Evolutionary conservation across 2,888 invertebrate genomes (phyloP).

Genomic region (Chloroclysta siterata): DNA sequence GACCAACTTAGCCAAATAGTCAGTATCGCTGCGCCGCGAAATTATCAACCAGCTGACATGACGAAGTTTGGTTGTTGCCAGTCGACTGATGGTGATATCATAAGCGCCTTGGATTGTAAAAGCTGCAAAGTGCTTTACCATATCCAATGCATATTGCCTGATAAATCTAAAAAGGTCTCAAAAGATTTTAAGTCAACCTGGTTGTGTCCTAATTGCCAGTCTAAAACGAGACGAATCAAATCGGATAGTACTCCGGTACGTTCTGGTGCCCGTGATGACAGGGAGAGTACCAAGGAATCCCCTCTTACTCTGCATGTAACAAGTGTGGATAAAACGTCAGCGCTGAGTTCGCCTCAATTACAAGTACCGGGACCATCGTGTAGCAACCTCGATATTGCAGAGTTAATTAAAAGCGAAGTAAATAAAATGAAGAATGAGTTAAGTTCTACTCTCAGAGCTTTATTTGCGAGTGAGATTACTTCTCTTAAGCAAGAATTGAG

Average conservation of each 20-base stretch:
- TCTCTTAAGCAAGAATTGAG: neutral
- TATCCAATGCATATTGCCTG: too few species aligned
- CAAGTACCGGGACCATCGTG: neutral
- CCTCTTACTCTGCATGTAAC: neutral
- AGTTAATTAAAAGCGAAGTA: neutral
- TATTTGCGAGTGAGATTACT: too few species aligned
- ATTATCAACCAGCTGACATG: constrained; percentile 1
- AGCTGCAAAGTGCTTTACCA: too few species aligned
- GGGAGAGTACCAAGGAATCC: neutral
- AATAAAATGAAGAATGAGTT: neutral
- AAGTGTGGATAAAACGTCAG: neutral
- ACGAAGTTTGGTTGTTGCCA: too few species aligned
- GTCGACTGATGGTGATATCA: too few species aligned
- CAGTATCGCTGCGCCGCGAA: neutral
- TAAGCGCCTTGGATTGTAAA: too few species aligned
- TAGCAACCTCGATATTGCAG: neutral
- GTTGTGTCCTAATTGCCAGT: neutral
- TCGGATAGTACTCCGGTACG: neutral
- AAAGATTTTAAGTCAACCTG: too few species aligned
- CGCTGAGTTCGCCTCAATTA: neutral
- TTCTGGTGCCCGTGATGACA: neutral
- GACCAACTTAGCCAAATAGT: neutral
- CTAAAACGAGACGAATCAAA: neutral
- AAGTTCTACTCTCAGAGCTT: too few species aligned
- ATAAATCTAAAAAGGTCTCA: too few species aligned